Evolutionary conservation across 92 coral and sea anemone species (phyloP).

Genomic region (Muricea muricata): DNA sequence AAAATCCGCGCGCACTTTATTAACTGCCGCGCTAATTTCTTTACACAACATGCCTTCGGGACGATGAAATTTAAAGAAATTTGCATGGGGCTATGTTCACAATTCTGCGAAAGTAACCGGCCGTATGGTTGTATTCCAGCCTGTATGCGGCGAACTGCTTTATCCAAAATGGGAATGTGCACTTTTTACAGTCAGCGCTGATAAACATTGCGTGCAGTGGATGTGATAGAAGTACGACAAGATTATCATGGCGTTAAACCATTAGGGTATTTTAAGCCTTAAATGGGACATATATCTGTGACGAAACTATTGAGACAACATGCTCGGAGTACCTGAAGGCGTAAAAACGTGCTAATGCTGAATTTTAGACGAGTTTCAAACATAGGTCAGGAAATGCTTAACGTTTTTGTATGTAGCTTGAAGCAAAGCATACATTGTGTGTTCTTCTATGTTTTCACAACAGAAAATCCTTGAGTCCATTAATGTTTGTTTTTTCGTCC

Average conservation of each 20-base stretch:
- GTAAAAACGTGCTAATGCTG: neutral
- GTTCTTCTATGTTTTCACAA: neutral
- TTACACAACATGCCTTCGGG: too few relatives aligned
- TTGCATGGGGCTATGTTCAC: too few relatives aligned
- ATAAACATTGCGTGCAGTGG: neutral
- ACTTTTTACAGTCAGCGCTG: too few relatives aligned
- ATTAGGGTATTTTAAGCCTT: neutral
- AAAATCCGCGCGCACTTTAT: too few relatives aligned
- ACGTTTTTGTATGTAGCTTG: neutral
- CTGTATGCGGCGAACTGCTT: too few relatives aligned
- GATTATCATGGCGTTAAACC: neutral
- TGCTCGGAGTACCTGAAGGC: neutral
- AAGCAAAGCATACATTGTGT: neutral
- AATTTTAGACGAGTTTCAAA: conserved; percentile 12
- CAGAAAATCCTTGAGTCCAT: conserved; percentile 5
- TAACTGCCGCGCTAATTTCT: too few relatives aligned
- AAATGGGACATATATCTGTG: neutral
- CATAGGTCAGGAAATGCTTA: neutral
- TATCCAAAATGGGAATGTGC: too few relatives aligned
- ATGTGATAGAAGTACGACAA: neutral
- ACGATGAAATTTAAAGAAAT: too few relatives aligned
- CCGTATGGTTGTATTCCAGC: too few relatives aligned
- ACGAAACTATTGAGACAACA: neutral
- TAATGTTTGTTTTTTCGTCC: neutral
- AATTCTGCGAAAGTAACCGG: too few relatives aligned